phyloP scores from a whole-genome alignment of 1,140 invertebrate genomes.

The Trialeurodes vaporariorum region DNA sequence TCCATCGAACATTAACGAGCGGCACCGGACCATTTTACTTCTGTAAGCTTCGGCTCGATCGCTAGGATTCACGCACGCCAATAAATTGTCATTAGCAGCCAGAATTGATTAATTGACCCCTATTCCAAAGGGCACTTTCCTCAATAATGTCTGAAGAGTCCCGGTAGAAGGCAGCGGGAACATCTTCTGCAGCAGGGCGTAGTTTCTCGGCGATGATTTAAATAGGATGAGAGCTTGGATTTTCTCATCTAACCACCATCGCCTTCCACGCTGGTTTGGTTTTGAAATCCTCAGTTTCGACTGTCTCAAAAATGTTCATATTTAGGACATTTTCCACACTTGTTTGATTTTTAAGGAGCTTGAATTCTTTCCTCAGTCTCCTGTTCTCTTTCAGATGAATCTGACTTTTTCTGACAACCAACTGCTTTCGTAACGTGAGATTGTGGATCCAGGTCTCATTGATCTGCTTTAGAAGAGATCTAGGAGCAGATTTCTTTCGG shows the following conservation, averaged over 20 bases:
- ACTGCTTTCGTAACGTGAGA: not conserved
- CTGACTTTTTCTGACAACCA: not conserved
- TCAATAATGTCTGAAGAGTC: not conserved
- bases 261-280: not conserved
- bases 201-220: not conserved
- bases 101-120: not conserved
- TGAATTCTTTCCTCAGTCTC: not conserved
- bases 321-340: not conserved
- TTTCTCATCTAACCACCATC: conserved; percentile 3
- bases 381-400: not conserved
- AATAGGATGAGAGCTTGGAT: conserved; percentile 1
- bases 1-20: not conserved
- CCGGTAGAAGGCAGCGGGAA: conserved; percentile 2
- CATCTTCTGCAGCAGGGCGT: not conserved
- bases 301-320: not conserved
- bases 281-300: not conserved
- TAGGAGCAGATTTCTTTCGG: not conserved
- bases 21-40: too few species aligned
- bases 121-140: not conserved
- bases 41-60: too few species aligned
- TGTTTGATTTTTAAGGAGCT: too few species aligned
- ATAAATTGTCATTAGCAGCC: not conserved
- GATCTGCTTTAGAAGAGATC: not conserved
- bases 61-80: not conserved
- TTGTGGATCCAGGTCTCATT: not conserved